Conservation (phyloP, 2,888 invertebrate genomes). For the Cremastinae sp. region DNA sequence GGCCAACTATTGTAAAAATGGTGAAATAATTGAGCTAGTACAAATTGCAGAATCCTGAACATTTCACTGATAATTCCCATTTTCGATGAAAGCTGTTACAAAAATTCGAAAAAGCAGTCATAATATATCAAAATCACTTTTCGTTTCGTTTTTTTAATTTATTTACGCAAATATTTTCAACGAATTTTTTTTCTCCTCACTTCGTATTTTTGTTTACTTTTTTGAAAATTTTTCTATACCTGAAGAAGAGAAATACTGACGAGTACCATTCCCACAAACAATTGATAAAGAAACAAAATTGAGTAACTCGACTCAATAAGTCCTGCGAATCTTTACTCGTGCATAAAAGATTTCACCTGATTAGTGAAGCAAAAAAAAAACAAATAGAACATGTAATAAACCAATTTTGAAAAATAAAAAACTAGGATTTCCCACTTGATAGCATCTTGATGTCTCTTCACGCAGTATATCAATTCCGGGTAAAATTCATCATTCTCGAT, state of each 20-base stretch:
- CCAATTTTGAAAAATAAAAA: background rate
- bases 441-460: constrained; percentile 23
- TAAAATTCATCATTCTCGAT: constrained; percentile 4
- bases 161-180: no score
- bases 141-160: no score
- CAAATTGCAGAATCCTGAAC: constrained; percentile 35
- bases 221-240: constrained; percentile 6
- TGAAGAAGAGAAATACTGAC: constrained; percentile 39
- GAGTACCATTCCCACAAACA: constrained; percentile 13
- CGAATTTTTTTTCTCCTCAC: no score
- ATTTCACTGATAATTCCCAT: constrained; percentile 41
- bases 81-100: constrained; percentile 34
- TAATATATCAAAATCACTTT: no score
- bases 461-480: constrained; percentile 5
- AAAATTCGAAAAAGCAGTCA: no score
- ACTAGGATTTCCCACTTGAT: constrained; percentile 16
- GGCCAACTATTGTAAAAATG: constrained; percentile 54
- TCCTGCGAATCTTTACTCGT: constrained; percentile 9
- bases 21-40: constrained; percentile 32
- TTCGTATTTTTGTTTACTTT: no score
- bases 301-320: constrained; percentile 36
- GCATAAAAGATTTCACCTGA: background rate
- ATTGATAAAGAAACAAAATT: constrained; percentile 25
- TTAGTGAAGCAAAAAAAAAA: background rate
- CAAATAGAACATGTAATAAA: no score